Evolutionary conservation across 2,113 vertebrate genomes (phyloP), one percentile per base, ranked within the genome.

Genomic region (Chascanopsetta lugubris): DNA sequence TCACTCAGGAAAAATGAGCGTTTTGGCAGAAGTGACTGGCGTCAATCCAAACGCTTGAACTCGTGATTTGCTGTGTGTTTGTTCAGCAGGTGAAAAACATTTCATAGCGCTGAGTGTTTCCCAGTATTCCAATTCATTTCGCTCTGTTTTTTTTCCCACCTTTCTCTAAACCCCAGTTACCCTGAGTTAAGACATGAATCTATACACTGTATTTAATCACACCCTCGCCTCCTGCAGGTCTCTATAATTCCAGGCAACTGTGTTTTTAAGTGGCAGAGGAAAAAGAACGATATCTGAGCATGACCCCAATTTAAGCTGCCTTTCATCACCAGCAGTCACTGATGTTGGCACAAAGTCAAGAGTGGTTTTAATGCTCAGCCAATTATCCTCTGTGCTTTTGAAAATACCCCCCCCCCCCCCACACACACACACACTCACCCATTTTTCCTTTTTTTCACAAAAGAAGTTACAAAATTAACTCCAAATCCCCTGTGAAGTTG

Each of bases 21-120:
- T 78, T 91, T 87, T 88, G 85, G 88, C 82, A 84, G 77, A 85
- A 85, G 63, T 70, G 78, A 78, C 82, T 89, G 89, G 88, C 82
- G 56, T 59, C 69, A 61, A 18, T 83, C 86, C 86, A 84, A 79
- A 70, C 53, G 64, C 68, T 87, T 86, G 75, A 85, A 75, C 64
- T 79, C 36, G 2, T 79, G 83, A 85, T 86, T 85, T 86, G 73
- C 70, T 32, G 65, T 8, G 13, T 81, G 81, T 90, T 85, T 85
- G 67, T 83, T 83, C 81, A 87, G 84, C 81, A 80, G 79, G 83
- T 84, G 73, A 87, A 79, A n/a, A 73, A 45, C 66, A 62, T 83
- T 87, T 88, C 81, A 83, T 84, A 72, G 61, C 4, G 32, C 45
- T 66, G 61, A 83, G 70, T 80, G 70, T 82, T 80, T 80, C 45